phyloP scores from a whole-genome alignment of 2,797 vertebrate genomes.

The Chelmon rostratus region DNA sequence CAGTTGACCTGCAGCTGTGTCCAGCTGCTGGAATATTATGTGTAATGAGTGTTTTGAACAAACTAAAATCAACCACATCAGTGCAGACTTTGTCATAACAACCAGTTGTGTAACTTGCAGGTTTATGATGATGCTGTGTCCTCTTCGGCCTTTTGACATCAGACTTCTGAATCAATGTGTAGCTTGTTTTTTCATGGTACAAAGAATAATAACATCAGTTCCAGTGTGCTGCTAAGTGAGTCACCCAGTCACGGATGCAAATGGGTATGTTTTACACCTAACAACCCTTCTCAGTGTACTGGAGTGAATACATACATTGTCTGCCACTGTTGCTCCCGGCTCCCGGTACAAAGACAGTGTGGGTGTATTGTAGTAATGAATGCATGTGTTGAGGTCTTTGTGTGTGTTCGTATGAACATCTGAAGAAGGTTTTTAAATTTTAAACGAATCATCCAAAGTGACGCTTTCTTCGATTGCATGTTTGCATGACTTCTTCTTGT shows the following conservation, averaged over 20 bases:
- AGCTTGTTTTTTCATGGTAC: conserved; percentile 12
- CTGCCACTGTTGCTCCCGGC: background rate
- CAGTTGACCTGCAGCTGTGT: background rate
- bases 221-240: conserved; percentile 38
- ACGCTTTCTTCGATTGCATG: background rate
- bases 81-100: background rate
- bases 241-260: conserved; percentile 39
- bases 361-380: conserved; percentile 41
- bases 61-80: background rate
- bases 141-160: conserved; percentile 17
- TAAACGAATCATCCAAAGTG: conserved; percentile 12
- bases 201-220: conserved; percentile 43
- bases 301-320: conserved; percentile 62
- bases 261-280: conserved; percentile 32
- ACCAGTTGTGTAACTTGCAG: background rate
- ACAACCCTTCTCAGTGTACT: conserved; percentile 55
- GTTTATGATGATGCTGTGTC: background rate
- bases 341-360: conserved; percentile 47
- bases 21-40: too few relatives aligned
- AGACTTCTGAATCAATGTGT: conserved; percentile 31
- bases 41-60: too few relatives aligned
- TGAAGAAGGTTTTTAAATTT: conserved; percentile 10
- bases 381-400: conserved; percentile 25
- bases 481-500: background rate
- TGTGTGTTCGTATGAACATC: conserved; percentile 15